Evolutionary conservation across 1,140 invertebrate genomes (phyloP), one percentile per base, ranked within the genome.

Genomic region (Araneus ventricosus): DNA sequence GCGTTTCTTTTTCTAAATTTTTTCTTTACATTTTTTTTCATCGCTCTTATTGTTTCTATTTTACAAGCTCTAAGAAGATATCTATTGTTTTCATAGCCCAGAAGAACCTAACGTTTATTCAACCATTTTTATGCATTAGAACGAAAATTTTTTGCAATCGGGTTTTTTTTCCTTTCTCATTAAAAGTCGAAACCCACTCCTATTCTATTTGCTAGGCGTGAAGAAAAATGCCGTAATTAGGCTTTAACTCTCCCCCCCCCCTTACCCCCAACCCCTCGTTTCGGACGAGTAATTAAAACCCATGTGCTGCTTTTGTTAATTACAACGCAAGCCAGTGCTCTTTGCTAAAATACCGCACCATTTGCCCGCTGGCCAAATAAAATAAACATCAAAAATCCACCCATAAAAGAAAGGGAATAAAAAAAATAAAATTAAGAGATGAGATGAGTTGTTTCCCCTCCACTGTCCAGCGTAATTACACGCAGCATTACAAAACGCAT

Each of bases 141-240:
- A 39, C 57, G 14, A 20, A 8, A 22, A 24, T 75, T 80, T 57
- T 80, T 57, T 59, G 14, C 27, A 34, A 14, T 6, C 34, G 27
- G 39, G 5, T 20, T 17, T 27, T 75, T 86, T 70, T 85, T 92
- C 4, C 2, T 45, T 27, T 22, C 67, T 93, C 91, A 93, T 88
- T 93, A 88, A 93, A 93, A 87, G 70, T 88, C 85, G 61, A 84
- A 80, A 39, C 41, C 61, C 37, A 22, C 41, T 75, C 79, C 34
- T 67, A 37, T 52, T 67, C 79, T 57, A 45, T 45, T 86, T 86
- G 59, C 63, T n/a, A 30, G 91, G 91, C 45, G 91, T 30, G 61
- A 93, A 93, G 91, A 93, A 93, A 93, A 93, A 87, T 88, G 61
- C 37, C 63, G 91, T 93, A 93, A 93, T 93, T 93, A 93, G 91